A percentile compares a stretch with the other conserved stretches of the same genome.
Evolutionary conservation across 2,113 vertebrate species (phyloP).

Genomic region (Podarcis muralis): DNA sequence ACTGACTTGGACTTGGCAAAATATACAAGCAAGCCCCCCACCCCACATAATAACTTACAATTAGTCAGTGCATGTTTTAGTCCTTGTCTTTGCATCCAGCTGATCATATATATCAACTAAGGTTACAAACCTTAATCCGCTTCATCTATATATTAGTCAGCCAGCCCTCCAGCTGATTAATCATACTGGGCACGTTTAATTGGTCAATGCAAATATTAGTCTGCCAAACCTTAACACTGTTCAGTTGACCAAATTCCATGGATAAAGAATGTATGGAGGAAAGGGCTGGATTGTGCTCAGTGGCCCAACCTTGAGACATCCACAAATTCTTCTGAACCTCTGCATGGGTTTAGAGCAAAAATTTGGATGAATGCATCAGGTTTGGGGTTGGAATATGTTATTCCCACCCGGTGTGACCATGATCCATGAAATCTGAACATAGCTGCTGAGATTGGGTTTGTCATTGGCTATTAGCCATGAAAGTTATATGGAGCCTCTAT

Average conservation of each 20-base stretch:
- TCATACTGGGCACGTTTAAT: background rate
- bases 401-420: background rate
- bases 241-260: background rate
- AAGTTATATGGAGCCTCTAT: background rate
- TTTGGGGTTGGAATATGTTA: background rate
- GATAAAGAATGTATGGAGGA: background rate
- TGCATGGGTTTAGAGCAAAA: background rate
- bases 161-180: background rate
- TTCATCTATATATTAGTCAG: background rate
- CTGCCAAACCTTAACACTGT: background rate
- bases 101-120: background rate
- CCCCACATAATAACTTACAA: background rate
- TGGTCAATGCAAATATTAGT: background rate
- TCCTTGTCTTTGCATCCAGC: background rate
- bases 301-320: background rate
- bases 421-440: background rate
- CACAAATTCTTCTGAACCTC: background rate
- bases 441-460: background rate
- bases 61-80: background rate
- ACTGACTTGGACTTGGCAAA: background rate
- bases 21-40: background rate
- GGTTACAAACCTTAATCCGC: background rate
- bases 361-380: background rate
- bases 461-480: background rate
- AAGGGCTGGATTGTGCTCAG: background rate